These are phyloP conservation scores for Cephonodes hylas DNA, from an alignment of 2,888 invertebrate species.

Conservation along the genomic window DNA sequence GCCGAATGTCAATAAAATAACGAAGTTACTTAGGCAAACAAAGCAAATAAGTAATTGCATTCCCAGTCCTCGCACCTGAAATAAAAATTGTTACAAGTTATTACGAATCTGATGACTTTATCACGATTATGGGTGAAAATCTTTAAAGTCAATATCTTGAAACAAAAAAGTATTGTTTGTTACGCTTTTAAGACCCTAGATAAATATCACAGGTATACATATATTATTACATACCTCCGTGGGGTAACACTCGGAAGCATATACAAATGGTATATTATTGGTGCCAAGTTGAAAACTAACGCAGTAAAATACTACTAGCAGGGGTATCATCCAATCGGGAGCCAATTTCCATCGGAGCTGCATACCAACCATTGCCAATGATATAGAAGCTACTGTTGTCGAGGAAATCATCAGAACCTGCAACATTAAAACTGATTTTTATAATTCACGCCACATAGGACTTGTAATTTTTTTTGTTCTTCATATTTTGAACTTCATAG, in stretches of 20 bases:
- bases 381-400: slow-evolving; percentile 26
- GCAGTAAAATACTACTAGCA: slow-evolving; percentile 44
- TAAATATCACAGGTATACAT: background rate
- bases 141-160: too few species aligned
- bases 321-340: slow-evolving; percentile 49
- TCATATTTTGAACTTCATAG: too few species aligned
- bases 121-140: too few species aligned
- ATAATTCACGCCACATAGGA: too few species aligned
- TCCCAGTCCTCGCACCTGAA: slow-evolving; percentile 42
- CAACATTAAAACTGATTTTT: background rate
- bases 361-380: slow-evolving; percentile 35
- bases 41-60: slow-evolving; percentile 24
- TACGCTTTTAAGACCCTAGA: too few species aligned
- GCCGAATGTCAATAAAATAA: slow-evolving; percentile 31
- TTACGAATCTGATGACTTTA: too few species aligned
- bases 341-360: slow-evolving; percentile 42
- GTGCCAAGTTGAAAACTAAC: slow-evolving; percentile 48
- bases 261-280: slow-evolving; percentile 43
- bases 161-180: too few species aligned
- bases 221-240: slow-evolving; percentile 34
- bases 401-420: slow-evolving; percentile 45
- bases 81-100: too few species aligned
- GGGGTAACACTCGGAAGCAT: slow-evolving; percentile 36
- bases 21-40: slow-evolving; percentile 37
- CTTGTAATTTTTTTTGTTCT: too few species aligned